Evolutionary conservation across 2,113 vertebrate genomes (phyloP), one percentile per base, ranked within the genome.

Genomic region (Laterallus jamaicensis): DNA sequence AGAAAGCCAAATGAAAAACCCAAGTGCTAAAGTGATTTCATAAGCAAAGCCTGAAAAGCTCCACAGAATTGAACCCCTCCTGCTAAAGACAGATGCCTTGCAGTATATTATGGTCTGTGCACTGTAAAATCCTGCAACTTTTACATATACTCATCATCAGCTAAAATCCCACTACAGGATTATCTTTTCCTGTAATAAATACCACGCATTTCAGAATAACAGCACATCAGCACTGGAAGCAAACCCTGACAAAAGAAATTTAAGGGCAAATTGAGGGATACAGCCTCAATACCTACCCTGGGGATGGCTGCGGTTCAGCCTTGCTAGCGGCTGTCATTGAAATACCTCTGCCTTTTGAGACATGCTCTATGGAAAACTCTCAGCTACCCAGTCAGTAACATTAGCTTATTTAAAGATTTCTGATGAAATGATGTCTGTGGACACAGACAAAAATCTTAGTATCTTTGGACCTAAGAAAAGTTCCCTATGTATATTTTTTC

Each of bases 1-100:
- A 88, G 80, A 82, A 92, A 95, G 73, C 20, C 85, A 90, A 96
- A 95, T 71, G 73, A 90, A 95, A 97, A 92, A 59, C 39, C 39
- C 64, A 75, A 92, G 78, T 3, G 0, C 80, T 90, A 54, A 96
- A 88, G 86, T 85, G 88, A 88, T 92, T 95, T 93, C 60, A 74
- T 49, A 78, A 60, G 71, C 35, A 42, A 86, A 83, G 56, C 52
- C 39, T 79, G 80, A 88, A 93, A 92, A 90, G 9, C 71, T 81
- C 56, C 60, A 60, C 39, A 78, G 71, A 78, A 77, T 44, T 71
- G 56, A 88, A 58, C 5, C 39, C 64, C 63, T 75, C 52, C 69
- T 68, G 54, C 55, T 86, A 47, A 74, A 75, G 79, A 94, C 0
- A 1, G 50, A 83, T 82, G 47, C 11, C 47, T 47, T 93, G 79